Evolutionary conservation across 2,113 vertebrate species (phyloP).

Genomic region (Struthio camelus): DNA sequence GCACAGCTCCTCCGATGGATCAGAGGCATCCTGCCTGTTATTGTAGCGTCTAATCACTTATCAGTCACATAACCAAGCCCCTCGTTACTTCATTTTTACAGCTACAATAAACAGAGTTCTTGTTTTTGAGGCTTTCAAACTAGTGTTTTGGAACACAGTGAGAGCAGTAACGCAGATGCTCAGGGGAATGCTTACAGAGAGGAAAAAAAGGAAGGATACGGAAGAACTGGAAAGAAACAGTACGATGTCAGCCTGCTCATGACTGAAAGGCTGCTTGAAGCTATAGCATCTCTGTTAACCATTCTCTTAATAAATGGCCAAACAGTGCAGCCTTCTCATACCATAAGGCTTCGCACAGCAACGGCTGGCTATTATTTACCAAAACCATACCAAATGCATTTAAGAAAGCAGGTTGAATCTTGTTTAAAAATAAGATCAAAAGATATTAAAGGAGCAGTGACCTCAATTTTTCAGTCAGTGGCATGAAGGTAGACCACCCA

Average conservation of each 20-base stretch:
- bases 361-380: not conserved
- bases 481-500: too few species aligned
- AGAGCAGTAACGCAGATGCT: not conserved
- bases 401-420: fast-evolving
- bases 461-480: not conserved
- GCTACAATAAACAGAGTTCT: not conserved
- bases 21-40: fast-evolving
- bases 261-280: not conserved
- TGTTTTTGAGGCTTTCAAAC: not conserved
- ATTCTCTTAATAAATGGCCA: not conserved
- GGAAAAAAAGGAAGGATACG: not conserved
- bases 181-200: not conserved
- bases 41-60: not conserved
- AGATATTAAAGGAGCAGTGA: too few species aligned
- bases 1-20: not conserved
- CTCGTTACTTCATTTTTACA: not conserved
- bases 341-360: not conserved
- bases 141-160: not conserved
- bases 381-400: not conserved
- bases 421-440: not conserved
- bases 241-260: not conserved
- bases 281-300: not conserved
- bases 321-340: not conserved
- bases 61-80: too few species aligned
- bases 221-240: not conserved